Conservation (phyloP, 1,140 invertebrate genomes). For the Conus betulinus region DNA sequence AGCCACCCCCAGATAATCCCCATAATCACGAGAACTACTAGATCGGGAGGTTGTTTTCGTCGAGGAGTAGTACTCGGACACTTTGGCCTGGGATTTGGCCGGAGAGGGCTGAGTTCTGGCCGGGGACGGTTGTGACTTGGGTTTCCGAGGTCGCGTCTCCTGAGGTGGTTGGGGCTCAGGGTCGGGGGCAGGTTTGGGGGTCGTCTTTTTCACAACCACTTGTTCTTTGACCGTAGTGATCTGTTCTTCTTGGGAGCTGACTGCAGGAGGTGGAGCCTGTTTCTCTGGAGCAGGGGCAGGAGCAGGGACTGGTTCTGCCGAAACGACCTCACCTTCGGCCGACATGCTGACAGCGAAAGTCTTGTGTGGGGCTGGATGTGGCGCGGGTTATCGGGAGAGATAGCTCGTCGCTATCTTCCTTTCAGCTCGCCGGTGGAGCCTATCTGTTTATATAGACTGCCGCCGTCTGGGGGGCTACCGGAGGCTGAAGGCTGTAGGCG, state of each 20-base stretch:
- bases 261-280: constrained; percentile 25
- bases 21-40: constrained; percentile 35
- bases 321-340: constrained; percentile 18
- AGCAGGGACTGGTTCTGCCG: not conserved
- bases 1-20: constrained; percentile 41
- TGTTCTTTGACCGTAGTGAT: constrained; percentile 33
- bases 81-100: constrained; percentile 13
- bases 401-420: constrained; percentile 4
- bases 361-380: not conserved
- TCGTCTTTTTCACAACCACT: constrained; percentile 41
- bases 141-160: constrained; percentile 43
- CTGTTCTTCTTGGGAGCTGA: constrained; percentile 25
- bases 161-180: constrained; percentile 17
- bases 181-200: constrained; percentile 29
- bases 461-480: not conserved
- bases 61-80: constrained; percentile 38
- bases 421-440: not conserved
- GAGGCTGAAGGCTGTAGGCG: not conserved
- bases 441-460: not conserved
- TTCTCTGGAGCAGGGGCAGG: constrained; percentile 20
- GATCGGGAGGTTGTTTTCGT: constrained; percentile 23
- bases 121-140: constrained; percentile 36
- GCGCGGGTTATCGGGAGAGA: constrained; percentile 10
- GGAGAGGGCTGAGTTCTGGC: not conserved
- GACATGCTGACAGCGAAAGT: constrained; percentile 38